phyloP scores from a whole-genome alignment of 1,140 invertebrate species.

The Coenobita brevimanus region DNA sequence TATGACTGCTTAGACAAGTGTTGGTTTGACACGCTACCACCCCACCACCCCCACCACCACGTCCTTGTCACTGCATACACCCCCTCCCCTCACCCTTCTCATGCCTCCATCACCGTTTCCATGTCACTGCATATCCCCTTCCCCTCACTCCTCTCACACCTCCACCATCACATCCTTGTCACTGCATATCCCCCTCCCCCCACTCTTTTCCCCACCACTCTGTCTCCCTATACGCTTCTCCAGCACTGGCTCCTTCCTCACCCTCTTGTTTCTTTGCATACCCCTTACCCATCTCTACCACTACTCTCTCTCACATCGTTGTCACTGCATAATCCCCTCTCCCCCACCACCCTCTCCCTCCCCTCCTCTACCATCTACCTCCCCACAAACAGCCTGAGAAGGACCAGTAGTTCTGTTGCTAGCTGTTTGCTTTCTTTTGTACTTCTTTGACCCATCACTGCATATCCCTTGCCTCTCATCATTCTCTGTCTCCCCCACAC shows the following conservation, averaged over 20 bases:
- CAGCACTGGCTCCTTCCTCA: neutral
- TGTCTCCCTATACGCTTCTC: neutral
- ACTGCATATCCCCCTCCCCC: neutral
- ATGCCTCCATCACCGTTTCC: neutral
- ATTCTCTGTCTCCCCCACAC: too few species aligned
- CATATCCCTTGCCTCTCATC: too few species aligned
- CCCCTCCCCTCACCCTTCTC: neutral
- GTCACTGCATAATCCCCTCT: neutral
- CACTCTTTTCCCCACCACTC: neutral
- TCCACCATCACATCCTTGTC: neutral
- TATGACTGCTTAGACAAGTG: too few species aligned
- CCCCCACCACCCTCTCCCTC: neutral
- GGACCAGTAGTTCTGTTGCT: too few species aligned
- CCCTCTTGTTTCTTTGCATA: neutral
- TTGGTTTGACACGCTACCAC: too few species aligned
- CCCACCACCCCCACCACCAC: too few species aligned
- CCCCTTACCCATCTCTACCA: neutral
- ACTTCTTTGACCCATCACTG: too few species aligned
- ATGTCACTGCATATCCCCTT: neutral
- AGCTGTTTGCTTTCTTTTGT: too few species aligned
- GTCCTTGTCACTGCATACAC: neutral
- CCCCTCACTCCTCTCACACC: neutral
- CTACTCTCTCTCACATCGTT: neutral
- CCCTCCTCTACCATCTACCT: neutral
- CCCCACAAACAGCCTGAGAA: too few species aligned